These are phyloP conservation scores for Yponomeuta cagnagella DNA, from an alignment of 2,888 invertebrate genomes.

Conservation along the genomic window DNA sequence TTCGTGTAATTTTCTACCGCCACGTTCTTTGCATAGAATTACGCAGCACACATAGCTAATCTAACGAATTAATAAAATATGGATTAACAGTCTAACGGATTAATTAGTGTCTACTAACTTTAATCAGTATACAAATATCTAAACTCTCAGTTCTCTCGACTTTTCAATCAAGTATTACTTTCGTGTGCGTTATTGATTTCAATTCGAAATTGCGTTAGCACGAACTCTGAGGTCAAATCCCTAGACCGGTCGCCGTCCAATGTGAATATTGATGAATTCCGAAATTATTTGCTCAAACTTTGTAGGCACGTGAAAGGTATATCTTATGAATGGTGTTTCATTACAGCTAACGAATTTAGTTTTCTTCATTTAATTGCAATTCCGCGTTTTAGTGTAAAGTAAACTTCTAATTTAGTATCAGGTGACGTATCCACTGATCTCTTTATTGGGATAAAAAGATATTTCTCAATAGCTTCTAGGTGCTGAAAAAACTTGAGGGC, in stretches of 20 bases:
- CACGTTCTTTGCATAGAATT: not conserved
- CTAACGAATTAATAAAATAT: no score
- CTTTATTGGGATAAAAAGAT: no score
- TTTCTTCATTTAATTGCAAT: no score
- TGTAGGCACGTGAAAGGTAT: not conserved
- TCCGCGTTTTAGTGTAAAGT: no score
- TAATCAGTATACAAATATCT: no score
- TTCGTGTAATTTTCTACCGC: not conserved
- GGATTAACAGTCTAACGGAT: no score
- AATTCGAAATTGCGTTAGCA: slow-evolving; percentile 19
- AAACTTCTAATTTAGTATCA: no score
- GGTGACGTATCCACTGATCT: no score
- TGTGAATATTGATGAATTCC: slow-evolving; percentile 24
- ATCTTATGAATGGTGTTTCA: not conserved
- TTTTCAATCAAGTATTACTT: slow-evolving; percentile 25
- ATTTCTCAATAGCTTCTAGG: no score
- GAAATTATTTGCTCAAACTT: not conserved
- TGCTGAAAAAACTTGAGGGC: not conserved
- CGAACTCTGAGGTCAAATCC: slow-evolving; percentile 54
- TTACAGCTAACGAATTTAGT: not conserved
- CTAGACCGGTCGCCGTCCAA: slow-evolving; percentile 38
- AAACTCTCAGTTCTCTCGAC: not conserved
- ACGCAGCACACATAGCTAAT: no score
- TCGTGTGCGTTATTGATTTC: slow-evolving; percentile 36
- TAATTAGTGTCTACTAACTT: no score